Evolutionary conservation across 1,140 invertebrate genomes (phyloP), one percentile per base, ranked within the genome.

Genomic region (Leptestheria dahalacensis): DNA sequence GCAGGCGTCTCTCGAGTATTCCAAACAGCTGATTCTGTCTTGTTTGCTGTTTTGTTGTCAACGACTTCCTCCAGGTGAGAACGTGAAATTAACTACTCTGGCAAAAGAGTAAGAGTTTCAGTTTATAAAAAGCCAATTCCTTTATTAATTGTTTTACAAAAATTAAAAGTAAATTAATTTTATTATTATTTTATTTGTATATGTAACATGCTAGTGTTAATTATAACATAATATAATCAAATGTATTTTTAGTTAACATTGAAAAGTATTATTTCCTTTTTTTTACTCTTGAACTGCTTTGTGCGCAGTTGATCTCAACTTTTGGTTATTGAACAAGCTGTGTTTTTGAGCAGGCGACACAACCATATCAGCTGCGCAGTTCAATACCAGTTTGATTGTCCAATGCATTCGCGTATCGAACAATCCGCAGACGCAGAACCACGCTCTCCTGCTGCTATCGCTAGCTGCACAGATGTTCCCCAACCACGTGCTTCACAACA

Each of bases 341-440:
- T 49, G 20, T 26, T 3, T 61, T 59, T 3, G 51, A 52, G 46
- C 25, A 57, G 48, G 51, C 69, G 60, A 54, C 49, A 62, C 47
- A 12, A 18, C 49, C 9, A 53, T 21, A 18, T 33, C 33, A 18
- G 53, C 58, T 1, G 28, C 28, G 3, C 47, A 60, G 11, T 60
- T 60, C 48, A 60, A 60, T 49, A 52, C 93, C 56, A 88, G 91
- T 67, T 66, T 86, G 23, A 79, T 94, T 21, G 86, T 94, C 1
- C 82, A 88, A 61, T 92, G 89, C 66, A 84, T 95, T n/a, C 76
- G 90, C 63, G 81, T 80, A 4, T 91, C 91, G 0, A 82, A 86
- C 64, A 94, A 94, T 72, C 90, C 91, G 2, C 91, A 95, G 72
- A 96, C 91, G 0, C 91, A 95, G 68, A 86, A 93, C 68, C 88